Base-by-base conservation (phyloP, 2,113 vertebrate species). In the Pitta sordida region DNA sequence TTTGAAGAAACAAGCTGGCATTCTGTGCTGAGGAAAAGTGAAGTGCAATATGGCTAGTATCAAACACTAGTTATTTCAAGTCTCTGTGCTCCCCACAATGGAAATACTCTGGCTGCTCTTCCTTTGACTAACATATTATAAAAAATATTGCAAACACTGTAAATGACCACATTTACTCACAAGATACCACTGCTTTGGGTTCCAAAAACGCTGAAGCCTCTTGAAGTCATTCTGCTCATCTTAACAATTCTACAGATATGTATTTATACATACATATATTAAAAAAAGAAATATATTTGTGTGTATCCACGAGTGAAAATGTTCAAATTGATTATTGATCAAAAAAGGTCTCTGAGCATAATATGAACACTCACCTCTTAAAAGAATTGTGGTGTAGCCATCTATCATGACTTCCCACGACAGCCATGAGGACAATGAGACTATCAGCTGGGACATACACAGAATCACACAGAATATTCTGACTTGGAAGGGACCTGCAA, bases 1-100 rank as follows among this genome's bases (percentile, higher is more conserved):
- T 98, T 96, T 97, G 96, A 95, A 96, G 96, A 87, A 96, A 95
- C 90, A 95, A 87, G 93, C 93, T 97, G 96, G 96, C 92, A 93
- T 94, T 91, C 95, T 74, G 17, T 62, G 92, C 91, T 81, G 94
- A 97, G 97, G 97, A 95, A 93, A 95, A 93, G 90, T 87, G 73
- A 91, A 96, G 90, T 81, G 88, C 86, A 91, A 92, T 93, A 86
- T 73, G 91, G 81, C 91, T 92, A 84, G 70, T 48, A 83, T 53
- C 48, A 90, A 96, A 94, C 68, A 53, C 58, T 55, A 77, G 92
- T 78, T 81, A 82, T 73, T 93, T 92, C 65, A 81, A 90, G 78
- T 93, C 89, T 94, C 37, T n/a, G 3, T 10, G 10, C 11, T 39
- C 59, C 83, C 56, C 79, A 64, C 77, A 82, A 95, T 89, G 87